Percentiles rank a stretch among this genome's conserved stretches.
Conservation (phyloP, 2,797 vertebrate species). For the Anabacerthia variegaticeps region DNA sequence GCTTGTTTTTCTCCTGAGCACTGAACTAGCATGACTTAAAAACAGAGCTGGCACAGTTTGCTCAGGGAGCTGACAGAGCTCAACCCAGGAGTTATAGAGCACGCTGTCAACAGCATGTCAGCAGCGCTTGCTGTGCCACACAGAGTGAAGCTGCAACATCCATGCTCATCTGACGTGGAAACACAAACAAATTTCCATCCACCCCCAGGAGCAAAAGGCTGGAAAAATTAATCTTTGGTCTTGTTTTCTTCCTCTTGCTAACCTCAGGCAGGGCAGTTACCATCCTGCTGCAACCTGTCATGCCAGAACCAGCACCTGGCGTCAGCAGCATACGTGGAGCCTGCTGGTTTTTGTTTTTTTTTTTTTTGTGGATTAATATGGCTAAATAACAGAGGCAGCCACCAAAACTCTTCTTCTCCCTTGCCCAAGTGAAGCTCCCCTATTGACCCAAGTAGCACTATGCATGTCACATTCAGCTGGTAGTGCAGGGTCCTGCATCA, state of each 20-base stretch:
- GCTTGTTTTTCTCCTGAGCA: not conserved
- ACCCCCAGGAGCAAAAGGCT: not conserved
- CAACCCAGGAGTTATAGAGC: not conserved
- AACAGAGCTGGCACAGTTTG: not conserved
- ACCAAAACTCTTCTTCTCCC: not conserved
- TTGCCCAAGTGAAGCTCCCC: not conserved
- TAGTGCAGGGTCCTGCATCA: not conserved
- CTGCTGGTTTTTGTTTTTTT: accelerated
- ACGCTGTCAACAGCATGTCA: not conserved
- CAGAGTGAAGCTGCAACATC: not conserved
- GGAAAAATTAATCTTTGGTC: not conserved
- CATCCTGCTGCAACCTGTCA: not conserved
- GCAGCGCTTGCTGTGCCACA: not conserved
- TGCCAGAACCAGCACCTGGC: not conserved
- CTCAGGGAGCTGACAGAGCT: not conserved
- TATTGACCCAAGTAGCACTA: accelerated
- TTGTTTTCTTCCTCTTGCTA: not conserved
- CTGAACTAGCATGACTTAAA: not conserved
- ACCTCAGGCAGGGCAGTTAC: not conserved
- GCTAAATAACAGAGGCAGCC: not conserved
- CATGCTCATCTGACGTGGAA: not conserved
- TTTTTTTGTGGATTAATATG: not conserved
- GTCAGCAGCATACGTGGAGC: not conserved
- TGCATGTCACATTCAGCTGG: accelerated
- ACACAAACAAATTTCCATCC: not conserved